Evolutionary conservation across 2,888 invertebrate genomes (phyloP).

Genomic region (Penaeus monodon): DNA sequence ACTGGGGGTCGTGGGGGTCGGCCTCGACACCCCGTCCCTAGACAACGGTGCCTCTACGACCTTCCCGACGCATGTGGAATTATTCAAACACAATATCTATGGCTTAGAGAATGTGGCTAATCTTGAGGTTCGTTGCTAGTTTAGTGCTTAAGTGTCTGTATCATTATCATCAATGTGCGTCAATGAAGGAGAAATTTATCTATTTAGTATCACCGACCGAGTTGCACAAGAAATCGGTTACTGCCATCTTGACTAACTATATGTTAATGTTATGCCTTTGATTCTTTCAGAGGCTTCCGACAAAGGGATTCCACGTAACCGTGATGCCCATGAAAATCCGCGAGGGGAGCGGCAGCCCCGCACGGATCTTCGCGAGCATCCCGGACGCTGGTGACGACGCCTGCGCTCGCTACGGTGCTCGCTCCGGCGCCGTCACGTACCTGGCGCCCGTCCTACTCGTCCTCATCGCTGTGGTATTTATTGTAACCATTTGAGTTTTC

Average conservation of each 20-base stretch:
- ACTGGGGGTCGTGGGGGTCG: slow-evolving; percentile 76
- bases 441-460: too few relatives aligned
- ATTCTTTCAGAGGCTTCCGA: not conserved
- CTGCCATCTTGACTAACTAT: too few relatives aligned
- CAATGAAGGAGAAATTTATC: not conserved
- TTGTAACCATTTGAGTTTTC: too few relatives aligned
- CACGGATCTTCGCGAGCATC: slow-evolving; percentile 71
- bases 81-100: slow-evolving; percentile 71
- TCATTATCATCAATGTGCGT: not conserved
- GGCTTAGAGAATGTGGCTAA: slow-evolving; percentile 77
- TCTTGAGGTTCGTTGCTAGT: slow-evolving; percentile 66
- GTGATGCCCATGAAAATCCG: slow-evolving; percentile 77
- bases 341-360: slow-evolving; percentile 76
- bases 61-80: slow-evolving; percentile 73
- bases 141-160: slow-evolving; percentile 66
- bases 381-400: too few relatives aligned
- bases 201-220: not conserved
- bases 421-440: too few relatives aligned
- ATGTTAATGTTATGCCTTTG: not conserved
- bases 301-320: slow-evolving; percentile 69
- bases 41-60: slow-evolving; percentile 74
- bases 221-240: too few relatives aligned
- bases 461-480: too few relatives aligned
- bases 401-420: too few relatives aligned
- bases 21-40: slow-evolving; percentile 77